Evolutionary conservation across 2,888 invertebrate genomes (phyloP), one percentile per base, ranked within the genome.

Genomic region (Scaeva pyrastri): DNA sequence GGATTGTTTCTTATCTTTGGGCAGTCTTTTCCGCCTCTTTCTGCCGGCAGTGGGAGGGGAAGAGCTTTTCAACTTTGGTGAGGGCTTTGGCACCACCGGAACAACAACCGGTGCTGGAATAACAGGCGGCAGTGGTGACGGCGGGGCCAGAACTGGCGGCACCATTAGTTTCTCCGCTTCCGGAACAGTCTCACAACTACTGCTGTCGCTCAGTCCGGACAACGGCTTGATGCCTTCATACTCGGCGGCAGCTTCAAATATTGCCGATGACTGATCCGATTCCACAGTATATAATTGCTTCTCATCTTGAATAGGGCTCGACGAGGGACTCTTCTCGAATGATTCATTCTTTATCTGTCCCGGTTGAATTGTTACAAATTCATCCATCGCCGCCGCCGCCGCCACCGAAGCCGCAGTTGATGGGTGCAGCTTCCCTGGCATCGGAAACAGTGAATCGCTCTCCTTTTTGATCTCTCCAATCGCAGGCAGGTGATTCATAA

Each of bases 301-400:
- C 39, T 89, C 89, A 19, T 88, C 85, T 8, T 52, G 87, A 85
- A 88, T 85, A 75, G 90, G 89, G 74, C 89, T 89, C 50, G 88
- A 88, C 21, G 89, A 88, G n/a, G 89, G 85, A 74, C 89, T 89
- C 70, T 88, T 88, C 14, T 88, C 88, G 60, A 88, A 75, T 16
- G 89, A 85, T 70, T 92, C 92, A 21, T 90, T 91, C 76, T 92
- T 92, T 21, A 92, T 92, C 88, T 92, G 91, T 43, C 88, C 89
- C 64, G 91, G 90, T 72, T 91, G 90, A 78, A 91, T 90, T 36
- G 90, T 89, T 16, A 90, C 89, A 77, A 88, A 89, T 23, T 90
- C 89, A 50, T 85, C 52, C 4, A 66, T 83, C 76, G 50, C 21
- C 4, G 21, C 16, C n/a, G 45, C 7, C 50, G 21, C 21, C 8